Evolutionary conservation across 2,888 invertebrate genomes (phyloP), one percentile per base, ranked within the genome.

Genomic region (Noctua pronuba): DNA sequence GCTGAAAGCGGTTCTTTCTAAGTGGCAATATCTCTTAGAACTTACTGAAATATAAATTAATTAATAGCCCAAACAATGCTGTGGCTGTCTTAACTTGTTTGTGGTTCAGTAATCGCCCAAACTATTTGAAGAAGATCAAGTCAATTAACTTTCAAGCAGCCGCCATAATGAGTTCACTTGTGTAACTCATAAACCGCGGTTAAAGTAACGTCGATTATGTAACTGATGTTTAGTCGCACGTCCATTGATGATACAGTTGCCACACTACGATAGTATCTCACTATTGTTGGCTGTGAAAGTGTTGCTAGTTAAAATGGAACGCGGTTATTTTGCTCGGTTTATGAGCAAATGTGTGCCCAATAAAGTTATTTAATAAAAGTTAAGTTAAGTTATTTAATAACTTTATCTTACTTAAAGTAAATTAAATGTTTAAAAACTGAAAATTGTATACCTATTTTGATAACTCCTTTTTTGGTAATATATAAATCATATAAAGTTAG

Each of bases 281-380:
- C 82, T 83, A 88, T 89, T 89, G 88, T 88, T 79, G 67, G 44
- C 73, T 86, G 84, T 79, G 86, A 89, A 89, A 84, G 82, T 89
- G 79, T 84, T 84, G 71, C 82, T 68, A 77, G 69, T 76, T 82
- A 69, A 77, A 82, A 84, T 88, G 70, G 81, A 84, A 83, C 88
- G 77, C 49, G 70, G 73, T 73, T 76, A 75, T 73, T 80, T 79
- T 76, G n/a, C 70, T 60, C 21, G 62, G 35, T 16, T 67, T 60
- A 74, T 75, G 66, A 71, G 44, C 78, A 70, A 79, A 71, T 58
- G 58, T 46, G 64, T 72, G 49, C 58, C 41, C 11, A 52, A 55
- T 46, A 35, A n/a, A 65, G n/a, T 65, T n/a, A 41, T 65, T 41
- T 65, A n/a, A 65, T 16, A 38, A 64, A n/a, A n/a, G n/a, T n/a